phyloP scores from a whole-genome alignment of 2,888 invertebrate species.

The Melolontha melolontha region DNA sequence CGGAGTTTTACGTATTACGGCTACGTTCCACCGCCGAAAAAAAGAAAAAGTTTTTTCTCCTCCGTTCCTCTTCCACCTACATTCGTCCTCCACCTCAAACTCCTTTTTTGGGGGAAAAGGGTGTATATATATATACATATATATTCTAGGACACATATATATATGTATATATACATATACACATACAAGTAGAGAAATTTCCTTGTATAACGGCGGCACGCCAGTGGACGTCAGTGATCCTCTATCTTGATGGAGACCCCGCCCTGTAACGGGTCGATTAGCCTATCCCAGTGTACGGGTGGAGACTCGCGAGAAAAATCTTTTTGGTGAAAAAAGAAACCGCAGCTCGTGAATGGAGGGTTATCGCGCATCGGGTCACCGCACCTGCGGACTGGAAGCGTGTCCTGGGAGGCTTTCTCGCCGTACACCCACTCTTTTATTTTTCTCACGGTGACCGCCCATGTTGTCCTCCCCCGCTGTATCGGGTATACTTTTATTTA shows the following conservation, averaged over 20 bases:
- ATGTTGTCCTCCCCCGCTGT: constrained; percentile 27
- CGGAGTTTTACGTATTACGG: too few relatives aligned
- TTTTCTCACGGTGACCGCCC: constrained; percentile 42
- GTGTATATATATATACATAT: constrained; percentile 37
- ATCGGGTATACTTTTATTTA: constrained; percentile 35
- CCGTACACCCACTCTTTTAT: constrained; percentile 48
- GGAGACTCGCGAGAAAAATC: constrained; percentile 67
- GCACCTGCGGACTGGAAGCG: constrained; percentile 62
- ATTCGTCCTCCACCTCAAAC: constrained; percentile 36
- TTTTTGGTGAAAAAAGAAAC: constrained; percentile 64
- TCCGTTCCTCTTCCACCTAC: constrained; percentile 19
- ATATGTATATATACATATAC: constrained; percentile 11
- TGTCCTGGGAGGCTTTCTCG: constrained; percentile 44
- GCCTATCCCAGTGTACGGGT: constrained; percentile 65
- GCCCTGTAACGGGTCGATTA: constrained; percentile 64
- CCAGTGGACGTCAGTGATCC: constrained; percentile 57
- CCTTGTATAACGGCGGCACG: constrained; percentile 41
- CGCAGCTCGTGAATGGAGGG: constrained; percentile 64
- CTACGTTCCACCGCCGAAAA: too few relatives aligned
- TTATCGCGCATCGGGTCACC: constrained; percentile 66
- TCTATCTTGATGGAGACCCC: constrained; percentile 59
- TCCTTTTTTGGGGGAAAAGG: constrained; percentile 30
- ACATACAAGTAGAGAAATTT: constrained; percentile 15
- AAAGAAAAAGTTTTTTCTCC: not conserved
- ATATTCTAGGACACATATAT: constrained; percentile 20